Evolutionary conservation across 2,797 vertebrate genomes (phyloP).

Genomic region (Alectoris magna): DNA sequence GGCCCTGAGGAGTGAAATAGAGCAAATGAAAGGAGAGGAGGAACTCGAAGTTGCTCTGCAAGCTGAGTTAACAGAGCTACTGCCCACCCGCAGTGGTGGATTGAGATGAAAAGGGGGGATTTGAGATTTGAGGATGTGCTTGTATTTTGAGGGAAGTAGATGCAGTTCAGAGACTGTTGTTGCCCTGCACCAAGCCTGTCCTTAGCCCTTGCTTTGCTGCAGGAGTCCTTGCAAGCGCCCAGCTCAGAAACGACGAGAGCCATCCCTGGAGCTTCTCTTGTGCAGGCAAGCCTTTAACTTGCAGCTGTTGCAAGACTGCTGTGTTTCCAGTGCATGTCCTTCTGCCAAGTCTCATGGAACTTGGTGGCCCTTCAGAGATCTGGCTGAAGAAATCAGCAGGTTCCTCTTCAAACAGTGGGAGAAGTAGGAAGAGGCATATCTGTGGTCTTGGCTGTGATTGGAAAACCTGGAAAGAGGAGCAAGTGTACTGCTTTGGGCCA

Average conservation of each 20-base stretch:
- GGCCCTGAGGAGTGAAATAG: background rate
- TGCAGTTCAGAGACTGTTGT: background rate
- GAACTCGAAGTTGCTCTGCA: background rate
- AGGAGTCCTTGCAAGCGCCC: rapidly evolving
- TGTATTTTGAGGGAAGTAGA: background rate
- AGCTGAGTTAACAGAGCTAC: background rate
- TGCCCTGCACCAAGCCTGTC: background rate
- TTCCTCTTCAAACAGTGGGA: background rate
- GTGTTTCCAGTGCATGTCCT: background rate
- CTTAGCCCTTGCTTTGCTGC: background rate
- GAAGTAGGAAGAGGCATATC: background rate
- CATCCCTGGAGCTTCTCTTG: rapidly evolving
- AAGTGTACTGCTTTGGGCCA: rapidly evolving
- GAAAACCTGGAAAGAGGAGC: background rate
- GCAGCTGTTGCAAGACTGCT: background rate
- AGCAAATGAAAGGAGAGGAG: constrained; percentile 17
- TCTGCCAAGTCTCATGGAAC: background rate
- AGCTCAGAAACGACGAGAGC: background rate
- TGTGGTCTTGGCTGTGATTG: background rate
- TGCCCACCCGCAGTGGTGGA: background rate
- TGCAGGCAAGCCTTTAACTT: background rate
- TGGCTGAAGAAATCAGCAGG: background rate
- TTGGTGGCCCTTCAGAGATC: background rate
- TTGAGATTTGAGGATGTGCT: background rate
- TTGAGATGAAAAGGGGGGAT: background rate